Conservation (phyloP, 2,113 vertebrate species). For the Podarcis muralis region DNA sequence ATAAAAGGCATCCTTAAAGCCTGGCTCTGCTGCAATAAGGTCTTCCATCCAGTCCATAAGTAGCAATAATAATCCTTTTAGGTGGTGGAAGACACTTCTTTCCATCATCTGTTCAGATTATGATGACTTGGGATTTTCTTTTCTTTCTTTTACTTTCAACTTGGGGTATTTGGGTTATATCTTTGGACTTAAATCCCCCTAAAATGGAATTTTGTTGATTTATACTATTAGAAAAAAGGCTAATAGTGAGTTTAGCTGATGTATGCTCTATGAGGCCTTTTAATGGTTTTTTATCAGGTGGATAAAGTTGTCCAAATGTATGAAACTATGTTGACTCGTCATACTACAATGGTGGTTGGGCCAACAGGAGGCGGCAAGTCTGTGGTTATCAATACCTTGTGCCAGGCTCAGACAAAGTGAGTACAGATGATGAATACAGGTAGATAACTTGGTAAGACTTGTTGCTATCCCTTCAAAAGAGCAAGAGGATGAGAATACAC, state of each 20-base stretch:
- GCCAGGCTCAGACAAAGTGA: conserved; percentile 94
- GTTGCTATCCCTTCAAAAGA: background rate
- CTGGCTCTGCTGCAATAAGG: background rate
- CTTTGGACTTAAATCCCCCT: background rate
- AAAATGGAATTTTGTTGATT: background rate
- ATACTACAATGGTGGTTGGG: conserved; percentile 96
- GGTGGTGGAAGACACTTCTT: background rate
- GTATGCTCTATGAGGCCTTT: background rate
- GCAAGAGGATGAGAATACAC: background rate
- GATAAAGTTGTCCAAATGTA: conserved; percentile 98
- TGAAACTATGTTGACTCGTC: conserved; percentile 97
- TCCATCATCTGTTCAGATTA: no score
- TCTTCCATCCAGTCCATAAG: background rate
- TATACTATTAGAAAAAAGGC: background rate
- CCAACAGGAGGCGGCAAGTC: conserved; percentile 97
- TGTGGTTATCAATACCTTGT: conserved; percentile 92
- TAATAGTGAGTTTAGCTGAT: background rate
- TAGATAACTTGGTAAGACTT: background rate
- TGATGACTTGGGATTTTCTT: background rate
- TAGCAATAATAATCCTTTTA: background rate
- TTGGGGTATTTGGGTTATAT: background rate
- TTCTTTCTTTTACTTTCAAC: background rate
- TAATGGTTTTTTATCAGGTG: conserved; percentile 77
- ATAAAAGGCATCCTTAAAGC: background rate
- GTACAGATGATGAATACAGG: conserved; percentile 20